Evolutionary conservation across 2,113 vertebrate species (phyloP), one percentile per base, ranked within the genome.

Genomic region (Lamprotornis superbus): DNA sequence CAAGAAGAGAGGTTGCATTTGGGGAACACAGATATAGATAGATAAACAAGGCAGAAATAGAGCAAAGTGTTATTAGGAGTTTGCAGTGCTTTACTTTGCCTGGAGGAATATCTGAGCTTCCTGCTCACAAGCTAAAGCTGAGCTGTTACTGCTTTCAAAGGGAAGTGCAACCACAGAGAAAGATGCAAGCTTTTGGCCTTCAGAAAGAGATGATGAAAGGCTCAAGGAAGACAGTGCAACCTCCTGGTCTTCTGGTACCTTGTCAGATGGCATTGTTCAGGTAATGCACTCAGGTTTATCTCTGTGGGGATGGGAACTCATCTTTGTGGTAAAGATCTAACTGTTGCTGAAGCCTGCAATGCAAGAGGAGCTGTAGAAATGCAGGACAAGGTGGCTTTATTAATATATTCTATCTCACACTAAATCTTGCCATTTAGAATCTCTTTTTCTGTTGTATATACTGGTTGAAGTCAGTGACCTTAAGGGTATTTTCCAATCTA

Each of bases 221-320:
- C 91, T 64, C 20, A 61, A 88, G 55, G 97, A 97, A 79, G 97
- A 97, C 86, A 95, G 96, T 15, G 42, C 91, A 80, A 44, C 83
- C 4, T 97, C 97, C 64, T 97, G 96, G 3, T 98, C 98, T 77
- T 98, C 98, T 60, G 97, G 94, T 47, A 98, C 98, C 3, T 63
- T 98, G 17, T 93, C 92, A 0, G 95, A 96, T 87, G 92, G 83
- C 49, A 15, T 94, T 2, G 5, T 57, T 68, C 92, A 96, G 95
- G 96, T 96, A 95, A 87, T 28, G 20, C 20, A 12, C 35, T 85
- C 0, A 0, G 11, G 20, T 85, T 90, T 63, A 14, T 67, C 46
- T 88, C 50, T 15, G 5, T 2, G 2, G 55, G 57, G 14, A 15
- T 37, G 19, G 71, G 44, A 86, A 50, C 11, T 61, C 35, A 13